Evolutionary conservation across 1,140 invertebrate species (phyloP), one percentile per base, ranked within the genome.

Genomic region (Cotesia chilonis): DNA sequence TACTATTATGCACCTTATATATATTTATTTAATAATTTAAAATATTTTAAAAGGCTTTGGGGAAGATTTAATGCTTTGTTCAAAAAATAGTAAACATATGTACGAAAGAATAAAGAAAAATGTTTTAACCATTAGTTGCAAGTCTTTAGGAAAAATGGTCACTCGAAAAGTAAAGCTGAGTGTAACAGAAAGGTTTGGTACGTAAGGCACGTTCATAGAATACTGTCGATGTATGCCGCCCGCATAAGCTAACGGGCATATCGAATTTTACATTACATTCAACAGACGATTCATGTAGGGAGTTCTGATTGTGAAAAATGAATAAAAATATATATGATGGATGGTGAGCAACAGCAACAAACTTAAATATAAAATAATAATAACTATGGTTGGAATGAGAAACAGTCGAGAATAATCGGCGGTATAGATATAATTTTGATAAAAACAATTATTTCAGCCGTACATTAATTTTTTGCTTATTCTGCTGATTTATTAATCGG

Each of bases 261-360:
- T 86, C 78, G 84, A 84, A 85, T 87, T 86, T 87, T 85, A 85
- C 84, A 86, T 87, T 86, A 87, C 85, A 86, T 86, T 85, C 83
- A 75, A 63, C 70, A 76, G 74, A 79, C 78, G 77, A 80, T 83
- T 79, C 81, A 86, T 78, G 74, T 81, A 82, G 41, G 41, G 47
- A 38, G 36, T 63, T 57, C 60, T 67, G 61, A 70, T 73, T 75
- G 69, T 68, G 61, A 67, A 51, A 72, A 61, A 70, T 68, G 71
- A 68, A 68, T 55, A 59, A 36, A 41, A 28, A 67, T 68, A 10
- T 47, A 85, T 84, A 85, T 87, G 85, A 85, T 84, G 83, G 76
- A 79, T 79, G 28, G 35, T 36, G 17, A 54, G 41, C 10, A 47
- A 47, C 41, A 7, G 41, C 41, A 9, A 47, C 41, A 10, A 47